A percentile compares a stretch with the other conserved stretches of the same genome.
These are phyloP conservation scores for Tricholauxania praeusta DNA, from an alignment of 2,888 invertebrate genomes.

Conservation along the genomic window DNA sequence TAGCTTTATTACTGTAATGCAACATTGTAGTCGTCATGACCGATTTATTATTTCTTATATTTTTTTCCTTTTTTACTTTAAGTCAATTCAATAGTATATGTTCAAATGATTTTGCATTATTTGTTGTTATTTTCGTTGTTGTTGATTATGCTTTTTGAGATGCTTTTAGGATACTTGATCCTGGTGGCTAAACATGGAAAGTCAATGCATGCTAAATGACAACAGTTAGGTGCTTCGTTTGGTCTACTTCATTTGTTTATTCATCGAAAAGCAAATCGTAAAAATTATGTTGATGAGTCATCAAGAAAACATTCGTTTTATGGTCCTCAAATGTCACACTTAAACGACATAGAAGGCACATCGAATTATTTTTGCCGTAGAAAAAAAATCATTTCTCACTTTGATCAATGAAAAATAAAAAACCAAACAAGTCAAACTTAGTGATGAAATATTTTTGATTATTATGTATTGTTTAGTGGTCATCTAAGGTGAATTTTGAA, in stretches of 20 bases:
- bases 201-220: conserved; percentile 35
- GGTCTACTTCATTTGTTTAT: conserved; percentile 57
- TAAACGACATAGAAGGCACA: background rate
- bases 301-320: conserved; percentile 61
- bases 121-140: conserved; percentile 3
- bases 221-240: conserved; percentile 7
- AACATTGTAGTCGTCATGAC: no score
- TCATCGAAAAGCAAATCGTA: conserved; percentile 59
- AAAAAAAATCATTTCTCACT: no score
- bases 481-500: no score
- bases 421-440: no score
- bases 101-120: conserved; percentile 30
- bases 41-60: no score
- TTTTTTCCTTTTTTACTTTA: no score
- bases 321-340: conserved; percentile 48
- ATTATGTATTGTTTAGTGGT: no score
- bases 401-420: no score
- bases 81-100: conserved; percentile 12
- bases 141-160: conserved; percentile 2
- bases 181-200: conserved; percentile 27
- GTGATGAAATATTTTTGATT: no score
- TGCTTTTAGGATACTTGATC: conserved; percentile 19
- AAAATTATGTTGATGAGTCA: conserved; percentile 64
- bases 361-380: background rate
- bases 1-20: no score